phyloP scores from a whole-genome alignment of 2,113 vertebrate species.

The Gyps fulvus region DNA sequence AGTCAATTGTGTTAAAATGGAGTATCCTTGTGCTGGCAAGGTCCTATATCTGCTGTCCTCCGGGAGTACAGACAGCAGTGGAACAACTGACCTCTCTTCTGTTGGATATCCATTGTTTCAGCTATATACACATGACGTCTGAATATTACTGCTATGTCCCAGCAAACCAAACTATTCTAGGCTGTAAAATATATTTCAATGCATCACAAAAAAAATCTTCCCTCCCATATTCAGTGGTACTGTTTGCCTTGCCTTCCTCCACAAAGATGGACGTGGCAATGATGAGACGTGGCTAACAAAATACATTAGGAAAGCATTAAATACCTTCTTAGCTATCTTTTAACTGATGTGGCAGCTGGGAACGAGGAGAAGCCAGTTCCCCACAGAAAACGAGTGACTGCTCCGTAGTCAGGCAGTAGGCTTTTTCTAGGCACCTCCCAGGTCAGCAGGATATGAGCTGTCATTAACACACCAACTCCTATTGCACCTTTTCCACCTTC shows the following conservation, averaged over 20 bases:
- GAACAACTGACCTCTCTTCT: neutral
- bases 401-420: neutral
- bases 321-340: neutral
- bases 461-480: neutral
- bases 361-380: neutral
- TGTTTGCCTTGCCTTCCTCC: neutral
- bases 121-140: neutral
- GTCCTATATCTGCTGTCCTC: neutral
- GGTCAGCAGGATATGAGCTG: neutral
- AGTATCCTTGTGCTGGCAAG: neutral
- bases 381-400: fast-evolving
- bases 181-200: neutral
- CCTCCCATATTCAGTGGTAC: neutral
- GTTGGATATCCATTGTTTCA: neutral
- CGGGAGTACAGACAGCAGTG: neutral
- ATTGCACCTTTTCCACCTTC: fast-evolving
- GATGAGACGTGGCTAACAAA: neutral
- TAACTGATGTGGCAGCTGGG: neutral
- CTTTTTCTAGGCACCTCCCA: neutral
- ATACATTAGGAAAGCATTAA: neutral
- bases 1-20: neutral
- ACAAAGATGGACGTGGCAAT: fast-evolving
- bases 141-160: neutral
- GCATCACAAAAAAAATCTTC: neutral
- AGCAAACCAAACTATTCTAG: neutral